A percentile compares a stretch with the other conserved stretches of the same genome.
Conservation (phyloP, 2,113 vertebrate species). For the Zonotrichia leucophrys region DNA sequence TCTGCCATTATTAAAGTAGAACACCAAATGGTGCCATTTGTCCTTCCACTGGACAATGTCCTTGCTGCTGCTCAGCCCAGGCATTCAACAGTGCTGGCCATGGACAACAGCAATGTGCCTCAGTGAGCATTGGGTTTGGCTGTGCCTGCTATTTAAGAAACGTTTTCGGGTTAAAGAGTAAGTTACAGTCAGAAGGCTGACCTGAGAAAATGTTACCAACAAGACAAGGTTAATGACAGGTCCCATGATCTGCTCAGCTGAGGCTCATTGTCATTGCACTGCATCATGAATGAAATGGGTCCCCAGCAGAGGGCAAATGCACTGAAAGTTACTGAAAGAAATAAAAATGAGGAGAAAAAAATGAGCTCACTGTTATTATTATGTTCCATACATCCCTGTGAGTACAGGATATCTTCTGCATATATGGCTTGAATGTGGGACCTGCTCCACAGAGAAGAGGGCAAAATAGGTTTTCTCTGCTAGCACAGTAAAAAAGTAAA, state of each 20-base stretch:
- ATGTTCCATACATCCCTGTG: neutral
- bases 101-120: neutral
- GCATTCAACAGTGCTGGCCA: neutral
- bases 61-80: neutral
- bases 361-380: neutral
- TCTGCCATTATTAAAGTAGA: neutral
- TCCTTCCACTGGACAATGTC: neutral
- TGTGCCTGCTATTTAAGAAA: neutral
- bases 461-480: neutral
- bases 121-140: neutral
- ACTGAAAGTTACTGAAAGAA: neutral
- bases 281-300: neutral
- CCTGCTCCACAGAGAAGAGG: neutral
- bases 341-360: neutral
- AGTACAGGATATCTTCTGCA: neutral
- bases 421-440: neutral
- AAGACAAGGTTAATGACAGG: neutral
- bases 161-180: neutral
- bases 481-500: neutral
- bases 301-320: neutral
- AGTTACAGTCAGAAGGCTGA: neutral
- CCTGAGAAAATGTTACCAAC: neutral
- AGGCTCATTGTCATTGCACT: neutral
- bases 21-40: neutral
- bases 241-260: neutral